Base-by-base conservation (phyloP, 1,140 invertebrate genomes). In the Piezodorus guildinii region DNA sequence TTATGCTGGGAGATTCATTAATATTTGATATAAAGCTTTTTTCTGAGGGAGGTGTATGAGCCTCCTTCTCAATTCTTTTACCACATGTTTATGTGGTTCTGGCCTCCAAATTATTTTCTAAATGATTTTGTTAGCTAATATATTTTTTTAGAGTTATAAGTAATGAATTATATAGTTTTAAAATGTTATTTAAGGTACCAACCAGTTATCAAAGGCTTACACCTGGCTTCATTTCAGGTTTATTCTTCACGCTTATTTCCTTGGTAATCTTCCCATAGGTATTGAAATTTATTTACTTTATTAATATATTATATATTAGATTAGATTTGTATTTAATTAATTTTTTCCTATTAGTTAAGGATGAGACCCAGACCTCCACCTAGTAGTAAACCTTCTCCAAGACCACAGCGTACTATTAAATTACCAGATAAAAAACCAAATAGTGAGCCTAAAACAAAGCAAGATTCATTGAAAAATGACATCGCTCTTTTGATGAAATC, bases 401-500 rank as follows among this genome's bases (percentile, higher is more conserved):
- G 23, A 25, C 52, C 52, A 21, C 52, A 56, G 17, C 52, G 52
- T 23, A 16, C 23, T 10, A 23, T 56, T 4, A 56, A 56, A 23
- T 23, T 56, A 10, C 17, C 17, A 16, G 52, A 23, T 23, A 25
- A 16, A 23, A 56, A 56, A 56, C 17, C 19, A 25, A 56, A 56
- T 56, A 25, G 21, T 23, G 52, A 56, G 27, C 17, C 52, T 25
- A 56, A 56, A 56, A 23, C 52, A 14, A 56, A 56, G 21, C 19
- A 25, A 27, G 52, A 56, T 15, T 23, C 19, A 25, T 9, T 23
- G 23, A 56, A 56, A 25, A 23, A 64, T n/a, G 75, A 74, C 68
- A 76, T 80, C 67, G 79, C 82, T 62, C 69, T 82, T 52, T 73
- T 86, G 56, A 76, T 81, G 67, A 83, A 82, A 70, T 82, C 83